Evolutionary conservation across 2,797 vertebrate species (phyloP).

Genomic region (Prunella strophiata): DNA sequence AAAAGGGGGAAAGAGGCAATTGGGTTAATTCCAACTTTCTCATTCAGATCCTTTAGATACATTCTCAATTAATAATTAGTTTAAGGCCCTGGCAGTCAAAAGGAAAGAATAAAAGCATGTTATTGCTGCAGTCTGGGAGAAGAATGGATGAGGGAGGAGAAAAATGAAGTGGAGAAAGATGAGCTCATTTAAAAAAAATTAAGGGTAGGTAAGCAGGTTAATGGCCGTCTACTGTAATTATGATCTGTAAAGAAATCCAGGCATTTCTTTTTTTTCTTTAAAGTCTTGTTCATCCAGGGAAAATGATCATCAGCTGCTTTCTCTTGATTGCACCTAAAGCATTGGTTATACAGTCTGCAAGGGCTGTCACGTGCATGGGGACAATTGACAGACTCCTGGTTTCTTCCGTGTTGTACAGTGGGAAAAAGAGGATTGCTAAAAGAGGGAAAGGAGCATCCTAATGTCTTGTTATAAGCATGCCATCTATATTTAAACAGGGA

Average conservation of each 20-base stretch:
- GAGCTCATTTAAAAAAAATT: constrained; percentile 25
- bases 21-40: constrained; percentile 61
- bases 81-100: constrained; percentile 58
- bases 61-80: constrained; percentile 66
- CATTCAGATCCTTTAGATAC: constrained; percentile 57
- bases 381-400: not conserved
- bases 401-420: not conserved
- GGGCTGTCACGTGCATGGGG: not conserved
- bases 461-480: not conserved
- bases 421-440: not conserved
- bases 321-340: not conserved
- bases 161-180: constrained; percentile 42
- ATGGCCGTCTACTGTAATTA: not conserved
- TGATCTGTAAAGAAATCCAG: constrained; percentile 28
- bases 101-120: constrained; percentile 53
- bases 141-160: constrained; percentile 55
- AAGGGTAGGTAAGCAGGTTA: constrained; percentile 44
- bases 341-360: not conserved
- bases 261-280: not conserved
- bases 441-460: not conserved
- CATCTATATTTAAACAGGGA: not conserved
- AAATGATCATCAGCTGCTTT: not conserved
- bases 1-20: constrained; percentile 1
- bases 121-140: constrained; percentile 38
- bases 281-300: not conserved